Percentiles rank a stretch among this genome's conserved stretches.
phyloP scores from a whole-genome alignment of 2,888 invertebrate genomes.

The Brenthis hecate region DNA sequence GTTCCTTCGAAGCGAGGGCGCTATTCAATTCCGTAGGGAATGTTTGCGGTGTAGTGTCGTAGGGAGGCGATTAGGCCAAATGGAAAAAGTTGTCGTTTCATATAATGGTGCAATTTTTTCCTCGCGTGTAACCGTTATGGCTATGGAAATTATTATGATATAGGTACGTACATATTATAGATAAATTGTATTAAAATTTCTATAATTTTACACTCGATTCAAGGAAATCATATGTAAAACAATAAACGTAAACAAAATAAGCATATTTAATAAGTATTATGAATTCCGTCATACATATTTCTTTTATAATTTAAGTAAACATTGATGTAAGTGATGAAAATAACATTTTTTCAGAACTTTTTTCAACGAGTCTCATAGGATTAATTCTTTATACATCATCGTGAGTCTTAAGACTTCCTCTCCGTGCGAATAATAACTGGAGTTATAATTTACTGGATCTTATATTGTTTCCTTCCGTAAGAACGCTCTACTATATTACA shows the following conservation, averaged over 20 bases:
- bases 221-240: background rate
- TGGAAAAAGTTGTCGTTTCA: conserved; percentile 63
- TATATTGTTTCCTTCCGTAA: conserved; percentile 1
- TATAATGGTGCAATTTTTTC: conserved; percentile 53
- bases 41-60: conserved; percentile 43
- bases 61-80: conserved; percentile 59
- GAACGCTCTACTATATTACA: conserved; percentile 1
- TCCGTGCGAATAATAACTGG: conserved; percentile 17
- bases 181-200: conserved; percentile 10
- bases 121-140: conserved; percentile 34
- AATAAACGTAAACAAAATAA: too few species aligned
- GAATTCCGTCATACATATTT: too few species aligned
- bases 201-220: conserved; percentile 6
- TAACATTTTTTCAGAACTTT: background rate
- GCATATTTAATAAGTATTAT: too few species aligned
- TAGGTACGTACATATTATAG: conserved; percentile 7
- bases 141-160: conserved; percentile 13
- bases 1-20: conserved; percentile 17
- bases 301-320: background rate
- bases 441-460: conserved; percentile 14
- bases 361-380: conserved; percentile 8
- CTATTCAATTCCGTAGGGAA: conserved; percentile 29
- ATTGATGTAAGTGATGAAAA: background rate
- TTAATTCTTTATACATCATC: conserved; percentile 25
- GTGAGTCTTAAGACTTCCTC: conserved; percentile 15